Base-by-base conservation (phyloP, 1,140 invertebrate species). In the Nymphalis io region DNA sequence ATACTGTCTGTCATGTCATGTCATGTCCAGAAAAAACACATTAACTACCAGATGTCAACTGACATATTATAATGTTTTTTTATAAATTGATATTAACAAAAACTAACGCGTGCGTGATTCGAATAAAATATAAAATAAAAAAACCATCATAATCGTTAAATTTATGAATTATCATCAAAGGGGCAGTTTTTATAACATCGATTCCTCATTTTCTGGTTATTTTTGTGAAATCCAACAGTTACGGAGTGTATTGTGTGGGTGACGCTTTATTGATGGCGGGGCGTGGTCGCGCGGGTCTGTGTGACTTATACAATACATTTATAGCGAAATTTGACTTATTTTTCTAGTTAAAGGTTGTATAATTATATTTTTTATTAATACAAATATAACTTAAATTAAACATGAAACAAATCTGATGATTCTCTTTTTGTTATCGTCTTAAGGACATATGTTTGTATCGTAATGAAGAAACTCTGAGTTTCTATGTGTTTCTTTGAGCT, bases 261-360 rank as follows among this genome's bases (percentile, higher is more conserved):
- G 77, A 81, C 72, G 33, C 39, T 48, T 79, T 79, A 82, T 84
- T 84, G 82, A 84, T 82, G 79, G 76, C 57, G n/a, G 60, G 46
- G 16, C 16, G 46, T 74, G 81, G 77, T 75, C 70, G 76, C 75
- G 72, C 20, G 20, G 60, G 13, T 13, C 39, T 44, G 3, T 16
- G 44, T 15, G 6, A n/a, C n/a, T 46, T 46, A 8, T 33, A 42
- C 44, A 46, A 46, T 46, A n/a, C 15, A 8, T n/a, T 46, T 46
- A 46, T n/a, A 16, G 16, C n/a, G 15, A 46, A 20, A 51, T 20
- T 18, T 10, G 46, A n/a, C 18, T 20, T 8, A 51, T 16, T 15
- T 46, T n/a, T 46, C n/a, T 46, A n/a, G 15, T 8, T 8, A 33
- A 33, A 33, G 23, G 3, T 33, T 4, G 6, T 33, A 1, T 8